Evolutionary conservation across 2,888 invertebrate species (phyloP), one percentile per base, ranked within the genome.

Genomic region (Hololepta plana): DNA sequence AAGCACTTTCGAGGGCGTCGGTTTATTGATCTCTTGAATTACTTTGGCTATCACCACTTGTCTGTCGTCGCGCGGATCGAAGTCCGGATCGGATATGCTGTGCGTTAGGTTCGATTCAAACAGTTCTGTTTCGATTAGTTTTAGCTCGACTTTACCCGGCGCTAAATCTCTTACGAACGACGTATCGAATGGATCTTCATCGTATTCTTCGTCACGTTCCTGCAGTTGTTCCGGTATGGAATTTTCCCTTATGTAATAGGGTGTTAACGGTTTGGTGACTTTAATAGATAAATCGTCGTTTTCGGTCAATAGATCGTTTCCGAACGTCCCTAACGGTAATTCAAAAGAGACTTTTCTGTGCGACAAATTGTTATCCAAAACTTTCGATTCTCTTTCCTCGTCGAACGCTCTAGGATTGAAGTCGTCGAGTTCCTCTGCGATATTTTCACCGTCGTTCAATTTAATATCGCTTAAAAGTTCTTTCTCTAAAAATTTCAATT

Each of bases 351-450:
- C 71, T 3, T 46, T 56, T 46, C 60, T 68, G 25, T 21, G 40
- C 35, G 25, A 44, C 44, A 9, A 47, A 47, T 19, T 55, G n/a
- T n/a, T n/a, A n/a, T n/a, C n/a, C n/a, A n/a, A n/a, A 9, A 9
- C 22, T 14, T 47, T 9, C 62, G 59, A 11, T 25, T 28, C 16
- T 25, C 11, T 20, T 32, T 30, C 29, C 23, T 12, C 13, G 7
- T 31, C 75, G 32, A 65, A 67, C 2, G 69, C 75, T 32, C 84
- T 59, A 1, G 84, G 84, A 55, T 85, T 74, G 47, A 85, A 85
- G 41, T 84, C 80, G 25, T 77, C 75, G 57, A 81, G 43, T 69
- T 71, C 2, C 16, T 16, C 19, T 25, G 12, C 12, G 67, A 52
- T 17, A 17, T 7, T 17, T 7, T 17, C 17, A 17, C 17, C n/a